Conservation (phyloP, 2,888 invertebrate species). For the Eupeodes luniger region DNA sequence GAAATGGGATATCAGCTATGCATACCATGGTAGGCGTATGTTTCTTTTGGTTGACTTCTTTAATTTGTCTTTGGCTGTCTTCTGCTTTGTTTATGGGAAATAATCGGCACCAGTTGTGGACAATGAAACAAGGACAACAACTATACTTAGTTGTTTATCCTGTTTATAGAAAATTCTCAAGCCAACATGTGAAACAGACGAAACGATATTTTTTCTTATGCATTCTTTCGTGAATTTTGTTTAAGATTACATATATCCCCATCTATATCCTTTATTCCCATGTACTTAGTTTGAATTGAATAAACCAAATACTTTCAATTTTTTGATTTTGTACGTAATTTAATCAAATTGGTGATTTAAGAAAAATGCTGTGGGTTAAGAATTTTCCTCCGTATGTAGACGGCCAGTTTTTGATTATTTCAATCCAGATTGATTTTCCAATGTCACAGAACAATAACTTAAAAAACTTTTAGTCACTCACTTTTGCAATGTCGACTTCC, state of each 20-base stretch:
- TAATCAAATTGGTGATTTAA: too few species aligned
- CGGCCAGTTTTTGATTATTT: too few species aligned
- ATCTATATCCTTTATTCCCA: not conserved
- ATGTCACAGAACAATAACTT: too few species aligned
- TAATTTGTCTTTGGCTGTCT: slow-evolving; percentile 54
- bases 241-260: not conserved
- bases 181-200: not conserved
- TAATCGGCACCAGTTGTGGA: slow-evolving; percentile 45
- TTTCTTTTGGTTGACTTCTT: slow-evolving; percentile 62
- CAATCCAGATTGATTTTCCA: too few species aligned
- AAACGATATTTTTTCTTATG: slow-evolving; percentile 7
- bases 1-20: slow-evolving; percentile 37
- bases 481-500: too few species aligned
- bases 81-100: slow-evolving; percentile 56
- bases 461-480: too few species aligned
- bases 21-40: slow-evolving; percentile 60
- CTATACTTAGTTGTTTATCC: slow-evolving; percentile 33
- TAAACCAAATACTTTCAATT: too few species aligned
- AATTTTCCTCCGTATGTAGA: too few species aligned
- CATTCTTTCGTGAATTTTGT: not conserved
- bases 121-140: slow-evolving; percentile 32
- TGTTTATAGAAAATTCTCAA: slow-evolving; percentile 16
- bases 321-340: too few species aligned
- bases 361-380: too few species aligned
- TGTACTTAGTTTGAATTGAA: too few species aligned